Evolutionary conservation across 1,140 invertebrate species (phyloP), one percentile per base, ranked within the genome.

Genomic region (Macrobrachium nipponense): DNA sequence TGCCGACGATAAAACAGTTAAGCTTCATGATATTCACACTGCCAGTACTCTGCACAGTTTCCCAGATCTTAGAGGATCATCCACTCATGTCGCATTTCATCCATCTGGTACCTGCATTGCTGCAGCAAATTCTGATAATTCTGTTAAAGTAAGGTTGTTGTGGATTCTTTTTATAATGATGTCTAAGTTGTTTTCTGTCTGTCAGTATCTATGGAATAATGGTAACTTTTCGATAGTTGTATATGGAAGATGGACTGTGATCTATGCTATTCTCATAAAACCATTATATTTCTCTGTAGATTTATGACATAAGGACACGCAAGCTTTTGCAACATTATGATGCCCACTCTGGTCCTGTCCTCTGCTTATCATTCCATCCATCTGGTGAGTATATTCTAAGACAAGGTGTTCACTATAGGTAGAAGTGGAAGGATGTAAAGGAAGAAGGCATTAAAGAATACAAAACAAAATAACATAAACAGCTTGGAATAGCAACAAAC

Each of bases 1-100:
- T 89, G 95, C 95, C 88, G 97, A 98, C 92, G 97, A 98, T 91
- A 96, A 95, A 91, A 95, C 95, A 0, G 92, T 97, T 17, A 94
- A 94, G 90, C 90, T 98, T 12, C 98, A 90, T 86, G 93, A 97
- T 90, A 90, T 93, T 62, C 92, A 92, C 27, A 94, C 92, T 88
- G 94, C 94, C 70, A 92, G 95, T 89, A 95, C 94, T 90, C 92
- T 97, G 27, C 95, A 96, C 90, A 95, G 94, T 43, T 96, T 96
- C 89, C 94, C 93, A 68, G 95, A 96, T 90, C 91, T 94, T 60
- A 94, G 94, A 91, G 94, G 92, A 59, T 88, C 68, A 59, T 78
- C 79, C 11, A 83, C 88, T 27, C 92, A 94, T 89, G 91, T 96
- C 62, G 94, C 94, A 68, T 97, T 97, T 93, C 96, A 97, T 92